Percentiles rank a stretch among this genome's conserved stretches.
Conservation (phyloP, 1,140 invertebrate genomes). For the Lanistes nyassanus region DNA sequence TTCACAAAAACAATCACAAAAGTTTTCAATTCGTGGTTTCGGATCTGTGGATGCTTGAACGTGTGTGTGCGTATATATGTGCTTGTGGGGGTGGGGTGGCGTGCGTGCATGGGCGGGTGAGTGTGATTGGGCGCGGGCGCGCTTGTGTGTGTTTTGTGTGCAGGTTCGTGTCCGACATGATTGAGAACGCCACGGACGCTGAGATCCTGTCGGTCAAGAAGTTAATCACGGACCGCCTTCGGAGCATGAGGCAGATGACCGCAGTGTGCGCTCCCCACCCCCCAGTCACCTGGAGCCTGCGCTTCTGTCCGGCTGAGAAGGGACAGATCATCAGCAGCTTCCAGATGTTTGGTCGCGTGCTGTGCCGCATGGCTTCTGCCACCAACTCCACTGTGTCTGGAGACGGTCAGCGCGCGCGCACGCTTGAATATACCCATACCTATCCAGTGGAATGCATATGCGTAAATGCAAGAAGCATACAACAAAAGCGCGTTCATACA, state of each 20-base stretch:
- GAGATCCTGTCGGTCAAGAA: conserved; percentile 34
- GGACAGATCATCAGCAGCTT: conserved; percentile 33
- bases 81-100: conserved; percentile 7
- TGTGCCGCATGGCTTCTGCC: conserved; percentile 24
- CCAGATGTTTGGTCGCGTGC: conserved; percentile 33
- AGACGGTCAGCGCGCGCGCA: conserved; percentile 25
- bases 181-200: conserved; percentile 26
- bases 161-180: conserved; percentile 27
- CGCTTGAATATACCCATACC: background rate
- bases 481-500: no score
- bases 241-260: conserved; percentile 1
- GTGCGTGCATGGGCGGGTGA: conserved; percentile 1
- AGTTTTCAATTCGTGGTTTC: no score
- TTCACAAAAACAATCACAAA: no score
- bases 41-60: background rate
- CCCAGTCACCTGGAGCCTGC: conserved; percentile 6
- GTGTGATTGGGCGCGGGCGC: no score
- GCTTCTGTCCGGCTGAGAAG: conserved; percentile 26
- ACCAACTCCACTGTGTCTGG: conserved; percentile 13
- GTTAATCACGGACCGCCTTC: conserved; percentile 22
- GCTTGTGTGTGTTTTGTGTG: background rate
- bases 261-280: background rate
- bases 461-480: no score
- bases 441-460: background rate
- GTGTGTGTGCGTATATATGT: conserved; percentile 17